phyloP scores from a whole-genome alignment of 1,140 invertebrate genomes.

The Linepithema humile region DNA sequence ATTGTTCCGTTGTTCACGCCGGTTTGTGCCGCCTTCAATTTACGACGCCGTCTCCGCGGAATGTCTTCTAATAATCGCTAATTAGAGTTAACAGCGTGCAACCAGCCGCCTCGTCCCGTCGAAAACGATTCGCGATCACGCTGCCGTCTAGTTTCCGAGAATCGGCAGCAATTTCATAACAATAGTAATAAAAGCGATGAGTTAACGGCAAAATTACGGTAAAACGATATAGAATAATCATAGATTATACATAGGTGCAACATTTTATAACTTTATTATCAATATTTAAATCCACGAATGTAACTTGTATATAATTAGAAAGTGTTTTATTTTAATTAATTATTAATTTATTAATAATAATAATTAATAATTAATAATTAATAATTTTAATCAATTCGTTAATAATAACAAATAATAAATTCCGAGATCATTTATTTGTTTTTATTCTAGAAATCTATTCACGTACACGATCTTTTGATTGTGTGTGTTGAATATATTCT shows the following conservation, averaged over 20 bases:
- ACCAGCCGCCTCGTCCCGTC: conserved; percentile 16
- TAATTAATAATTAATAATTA: too few species aligned
- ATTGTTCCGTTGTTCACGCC: not conserved
- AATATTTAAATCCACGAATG: not conserved
- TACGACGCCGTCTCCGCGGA: conserved; percentile 36
- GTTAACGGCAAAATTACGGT: not conserved
- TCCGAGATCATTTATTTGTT: too few species aligned
- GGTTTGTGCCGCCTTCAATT: conserved; percentile 49
- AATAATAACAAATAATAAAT: not conserved
- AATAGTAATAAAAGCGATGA: not conserved
- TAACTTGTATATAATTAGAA: not conserved
- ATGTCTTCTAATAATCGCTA: conserved; percentile 53
- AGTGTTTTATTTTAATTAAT: too few species aligned
- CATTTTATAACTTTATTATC: not conserved
- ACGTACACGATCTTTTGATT: not conserved
- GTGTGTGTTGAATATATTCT: not conserved
- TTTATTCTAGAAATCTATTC: not conserved
- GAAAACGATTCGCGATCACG: conserved; percentile 20
- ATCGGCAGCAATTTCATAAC: conserved; percentile 23
- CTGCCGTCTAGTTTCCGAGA: conserved; percentile 29
- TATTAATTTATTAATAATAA: too few species aligned
- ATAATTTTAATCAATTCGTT: too few species aligned
- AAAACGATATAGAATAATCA: not conserved
- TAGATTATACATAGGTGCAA: not conserved
- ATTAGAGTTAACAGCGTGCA: conserved; percentile 48